Base-by-base conservation (phyloP, 2,888 invertebrate genomes). In the Drosophila tanythrix region DNA sequence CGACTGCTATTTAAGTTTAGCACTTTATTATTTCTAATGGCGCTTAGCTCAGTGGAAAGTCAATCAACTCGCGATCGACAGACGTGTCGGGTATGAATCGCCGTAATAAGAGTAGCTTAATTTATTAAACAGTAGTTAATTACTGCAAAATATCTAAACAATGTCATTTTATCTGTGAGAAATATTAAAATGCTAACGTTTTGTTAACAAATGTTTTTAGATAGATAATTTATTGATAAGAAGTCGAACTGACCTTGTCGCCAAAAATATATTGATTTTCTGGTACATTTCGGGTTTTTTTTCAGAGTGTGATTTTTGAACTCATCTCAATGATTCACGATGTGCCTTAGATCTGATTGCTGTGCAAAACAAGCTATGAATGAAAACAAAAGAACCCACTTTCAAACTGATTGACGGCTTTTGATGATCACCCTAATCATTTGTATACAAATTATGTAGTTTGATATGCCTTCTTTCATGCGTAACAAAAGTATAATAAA, bases 1-100 rank as follows among this genome's bases (percentile, higher is more conserved):
- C n/a, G n/a, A 40, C n/a, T 21, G n/a, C 3, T 40, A 21, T n/a
- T 11, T 11, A 40, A 11, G 2, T 1, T n/a, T n/a, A 10, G 40
- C 4, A 11, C 2, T 0, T 11, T 1, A 11, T 1, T 10, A 2
- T 4, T 40, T 10, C 4, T 2, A n/a, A 10, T 10, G 10, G 3
- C 8, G n/a, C 38, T 3, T 38, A 38, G 38, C 38, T n/a, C n/a
- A n/a, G 10, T 1, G 40, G n/a, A 11, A n/a, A n/a, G 10, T 4
- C n/a, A 40, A 2, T 40, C 40, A n/a, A n/a, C 4, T 40, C n/a
- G 10, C 10, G 10, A n/a, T 2, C n/a, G n/a, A 2, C 11, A 40
- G 4, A 11, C 4, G 4, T n/a, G 4, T 40, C 4, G 4, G 11
- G 2, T 21, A 0, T 11, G 11, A n/a, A 11, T n/a, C n/a, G n/a